Conservation (phyloP, 2,888 invertebrate species). For the Pantelozetes paolii region DNA sequence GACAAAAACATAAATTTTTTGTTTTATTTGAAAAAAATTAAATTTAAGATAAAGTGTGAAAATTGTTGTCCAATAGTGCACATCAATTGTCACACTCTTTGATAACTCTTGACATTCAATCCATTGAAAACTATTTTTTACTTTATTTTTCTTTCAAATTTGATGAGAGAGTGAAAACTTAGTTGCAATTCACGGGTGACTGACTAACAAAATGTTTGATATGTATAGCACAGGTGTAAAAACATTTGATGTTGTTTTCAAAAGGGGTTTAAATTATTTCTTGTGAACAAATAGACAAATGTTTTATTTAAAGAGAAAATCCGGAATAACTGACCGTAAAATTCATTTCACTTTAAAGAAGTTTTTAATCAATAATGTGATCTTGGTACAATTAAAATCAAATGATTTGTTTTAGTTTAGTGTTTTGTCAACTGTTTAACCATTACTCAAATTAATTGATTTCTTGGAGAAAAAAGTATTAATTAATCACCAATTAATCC, state of each 20-base stretch:
- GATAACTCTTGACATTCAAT: constrained; percentile 20
- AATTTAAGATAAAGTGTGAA: neutral
- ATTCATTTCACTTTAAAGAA: neutral
- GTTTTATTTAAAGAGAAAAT: neutral
- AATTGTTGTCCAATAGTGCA: constrained; percentile 8
- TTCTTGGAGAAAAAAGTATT: neutral
- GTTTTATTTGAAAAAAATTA: neutral
- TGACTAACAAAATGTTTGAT: neutral
- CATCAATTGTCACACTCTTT: constrained; percentile 20
- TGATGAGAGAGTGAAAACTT: neutral
- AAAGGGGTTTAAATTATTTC: neutral
- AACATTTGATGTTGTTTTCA: neutral
- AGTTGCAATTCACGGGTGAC: neutral
- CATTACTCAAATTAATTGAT: neutral
- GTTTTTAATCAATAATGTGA: no score
- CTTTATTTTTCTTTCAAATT: neutral
- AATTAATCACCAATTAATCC: neutral
- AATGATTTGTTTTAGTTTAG: no score
- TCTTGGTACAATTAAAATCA: neutral
- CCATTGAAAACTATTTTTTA: neutral
- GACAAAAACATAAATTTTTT: neutral
- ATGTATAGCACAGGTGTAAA: neutral
- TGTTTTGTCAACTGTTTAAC: no score
- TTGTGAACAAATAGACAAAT: neutral
- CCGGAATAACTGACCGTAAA: neutral